These are phyloP conservation scores for Tetraodon nigroviridis DNA, from an alignment of 2,113 vertebrate species.

Conservation along the genomic window DNA sequence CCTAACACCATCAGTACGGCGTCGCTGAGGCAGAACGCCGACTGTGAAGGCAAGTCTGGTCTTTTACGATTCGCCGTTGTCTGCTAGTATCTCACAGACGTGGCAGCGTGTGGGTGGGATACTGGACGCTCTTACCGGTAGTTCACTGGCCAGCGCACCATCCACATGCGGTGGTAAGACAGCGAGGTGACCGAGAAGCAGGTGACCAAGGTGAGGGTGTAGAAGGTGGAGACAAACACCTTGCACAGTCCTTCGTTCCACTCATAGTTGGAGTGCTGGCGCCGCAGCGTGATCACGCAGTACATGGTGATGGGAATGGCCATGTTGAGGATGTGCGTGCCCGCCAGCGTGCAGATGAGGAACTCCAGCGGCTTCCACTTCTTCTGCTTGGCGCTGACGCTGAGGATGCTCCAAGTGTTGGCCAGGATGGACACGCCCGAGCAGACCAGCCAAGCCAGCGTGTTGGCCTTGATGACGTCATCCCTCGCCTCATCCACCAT, in stretches of 20 bases:
- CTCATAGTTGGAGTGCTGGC: constrained; percentile 81
- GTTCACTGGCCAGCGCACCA: constrained; percentile 95
- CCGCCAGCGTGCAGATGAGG: constrained; percentile 85
- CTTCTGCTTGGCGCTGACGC: constrained; percentile 90
- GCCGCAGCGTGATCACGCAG: constrained; percentile 83
- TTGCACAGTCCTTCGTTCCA: constrained; percentile 95
- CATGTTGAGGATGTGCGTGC: constrained; percentile 91
- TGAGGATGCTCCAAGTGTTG: constrained; percentile 91
- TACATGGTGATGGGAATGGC: constrained; percentile 89
- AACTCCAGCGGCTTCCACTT: constrained; percentile 94
- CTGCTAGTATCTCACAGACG: constrained; percentile 45
- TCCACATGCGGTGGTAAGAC: constrained; percentile 97
- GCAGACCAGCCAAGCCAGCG: constrained; percentile 89
- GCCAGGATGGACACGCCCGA: constrained; percentile 86
- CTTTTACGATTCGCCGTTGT: constrained; percentile 48
- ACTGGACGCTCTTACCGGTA: constrained; percentile 77
- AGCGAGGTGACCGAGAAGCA: constrained; percentile 93
- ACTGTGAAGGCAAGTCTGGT: constrained; percentile 30
- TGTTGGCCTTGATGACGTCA: constrained; percentile 83
- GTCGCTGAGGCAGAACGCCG: constrained; percentile 32
- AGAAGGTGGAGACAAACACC: constrained; percentile 92
- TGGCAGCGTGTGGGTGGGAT: no score
- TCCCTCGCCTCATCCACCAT: constrained; percentile 79
- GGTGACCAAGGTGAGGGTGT: constrained; percentile 89
- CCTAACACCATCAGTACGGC: constrained; percentile 31